These are phyloP conservation scores for Drosophila cardini DNA, from an alignment of 1,140 invertebrate species.

Conservation along the genomic window DNA sequence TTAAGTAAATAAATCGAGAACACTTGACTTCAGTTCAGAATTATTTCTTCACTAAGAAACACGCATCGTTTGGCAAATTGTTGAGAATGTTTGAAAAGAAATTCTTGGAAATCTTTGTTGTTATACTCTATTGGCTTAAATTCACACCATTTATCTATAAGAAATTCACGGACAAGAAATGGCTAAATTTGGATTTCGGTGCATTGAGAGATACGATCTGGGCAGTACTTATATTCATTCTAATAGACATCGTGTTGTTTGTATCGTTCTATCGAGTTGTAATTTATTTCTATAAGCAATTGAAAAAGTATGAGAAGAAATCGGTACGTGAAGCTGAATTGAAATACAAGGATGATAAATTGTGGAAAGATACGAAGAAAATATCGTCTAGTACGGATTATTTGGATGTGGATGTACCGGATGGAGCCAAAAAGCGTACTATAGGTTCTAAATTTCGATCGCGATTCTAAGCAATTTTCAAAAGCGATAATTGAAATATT, in stretches of 20 bases:
- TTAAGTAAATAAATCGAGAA: no score
- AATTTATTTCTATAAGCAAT: background rate
- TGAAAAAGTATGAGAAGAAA: background rate
- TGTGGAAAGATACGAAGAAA: background rate
- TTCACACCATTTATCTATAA: background rate
- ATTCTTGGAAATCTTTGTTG: conserved; percentile 14
- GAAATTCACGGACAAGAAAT: background rate
- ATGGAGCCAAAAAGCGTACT: background rate
- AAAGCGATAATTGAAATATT: no score
- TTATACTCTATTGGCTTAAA: conserved; percentile 8
- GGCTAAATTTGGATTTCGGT: background rate
- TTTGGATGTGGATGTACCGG: background rate
- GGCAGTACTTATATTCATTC: background rate
- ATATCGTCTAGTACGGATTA: background rate
- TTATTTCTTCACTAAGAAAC: background rate
- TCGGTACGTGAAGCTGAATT: background rate
- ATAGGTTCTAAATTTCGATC: background rate
- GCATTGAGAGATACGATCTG: conserved; percentile 1
- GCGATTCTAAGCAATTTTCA: background rate
- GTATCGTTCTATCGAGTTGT: conserved; percentile 9
- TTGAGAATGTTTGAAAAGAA: conserved; percentile 19
- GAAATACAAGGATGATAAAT: background rate
- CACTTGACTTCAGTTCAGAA: background rate
- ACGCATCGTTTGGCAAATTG: background rate
- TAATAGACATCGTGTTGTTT: background rate